Conservation (phyloP, 2,888 invertebrate genomes). For the Athalia rosae region DNA sequence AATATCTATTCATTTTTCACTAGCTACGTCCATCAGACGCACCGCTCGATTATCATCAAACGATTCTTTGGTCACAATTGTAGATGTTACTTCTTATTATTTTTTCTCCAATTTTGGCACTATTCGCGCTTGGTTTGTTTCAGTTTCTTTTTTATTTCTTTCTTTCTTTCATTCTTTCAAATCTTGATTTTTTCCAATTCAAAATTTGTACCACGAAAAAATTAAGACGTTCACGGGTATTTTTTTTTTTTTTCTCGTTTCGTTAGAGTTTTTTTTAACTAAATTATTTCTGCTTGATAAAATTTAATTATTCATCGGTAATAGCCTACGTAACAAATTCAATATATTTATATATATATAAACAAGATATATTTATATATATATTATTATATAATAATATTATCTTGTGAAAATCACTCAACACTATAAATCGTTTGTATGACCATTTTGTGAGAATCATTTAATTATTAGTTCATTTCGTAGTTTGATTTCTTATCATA, state of each 20-base stretch:
- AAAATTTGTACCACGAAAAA: neutral
- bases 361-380: slow-evolving; percentile 37
- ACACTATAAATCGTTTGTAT: slow-evolving; percentile 17
- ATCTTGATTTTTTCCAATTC: neutral
- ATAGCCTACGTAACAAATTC: slow-evolving; percentile 52
- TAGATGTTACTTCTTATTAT: neutral
- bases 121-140: too few relatives aligned
- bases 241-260: slow-evolving; percentile 12
- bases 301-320: slow-evolving; percentile 39
- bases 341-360: slow-evolving; percentile 47
- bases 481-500: slow-evolving; percentile 24
- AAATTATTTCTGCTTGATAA: slow-evolving; percentile 34
- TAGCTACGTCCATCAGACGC: neutral
- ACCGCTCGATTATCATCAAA: too few relatives aligned
- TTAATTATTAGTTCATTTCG: slow-evolving; percentile 7
- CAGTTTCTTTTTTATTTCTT: neutral
- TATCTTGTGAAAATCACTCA: slow-evolving; percentile 30
- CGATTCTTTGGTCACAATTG: too few relatives aligned
- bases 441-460: neutral
- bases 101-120: slow-evolving; percentile 15
- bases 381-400: slow-evolving; percentile 38
- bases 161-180: slow-evolving; percentile 34
- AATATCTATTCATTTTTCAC: neutral
- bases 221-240: slow-evolving; percentile 3
- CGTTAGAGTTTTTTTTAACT: slow-evolving; percentile 4